Base-by-base conservation (phyloP, 2,113 vertebrate species). In the Ammodytes marinus region DNA sequence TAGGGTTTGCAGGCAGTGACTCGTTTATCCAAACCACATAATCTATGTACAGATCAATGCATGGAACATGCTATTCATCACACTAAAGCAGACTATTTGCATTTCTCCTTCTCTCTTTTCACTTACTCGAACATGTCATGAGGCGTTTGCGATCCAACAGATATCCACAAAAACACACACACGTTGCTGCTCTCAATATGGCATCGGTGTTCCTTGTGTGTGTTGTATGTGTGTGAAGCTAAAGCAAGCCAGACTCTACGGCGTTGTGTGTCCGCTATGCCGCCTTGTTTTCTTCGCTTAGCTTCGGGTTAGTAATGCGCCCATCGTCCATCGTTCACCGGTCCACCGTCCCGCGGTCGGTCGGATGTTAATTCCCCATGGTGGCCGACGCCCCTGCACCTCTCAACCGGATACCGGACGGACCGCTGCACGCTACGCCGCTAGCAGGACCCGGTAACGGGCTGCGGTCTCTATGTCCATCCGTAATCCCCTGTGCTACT, bases 71-170 rank as follows among this genome's bases (percentile, higher is more conserved):
- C 64, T 54, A 57, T 12, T 35, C 55, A 71, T 55, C 58, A 15
- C 69, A 54, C 45, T 1, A 37, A 12, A 60, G 14, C 39, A 19
- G 53, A 49, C 54, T 42, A 17, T 46, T 42, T 3, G 5, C 27
- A 27, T 27, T 27, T 27, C 27, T 27, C 27, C 27, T 27, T 27
- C 27, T 27, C 27, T 27, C 27, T 27, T 13, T 45, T 46, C 89
- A 95, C 95, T 96, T 91, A 96, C 95, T 96, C 95, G 81, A 95
- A 96, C 95, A 96, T 96, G 84, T 93, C 93, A 93, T 91, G 89
- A 89, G 91, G 88, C 71, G 77, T 84, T 89, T 77, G 52, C 17
- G 67, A 72, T 92, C 84, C 82, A 71, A 55, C 66, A 40, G 81
- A 81, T 60, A 52, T 47, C 59, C 74, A 70, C 66, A 63, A 53